Evolutionary conservation across 1,140 invertebrate genomes (phyloP), one percentile per base, ranked within the genome.

Genomic region (Drosophila jambulina): DNA sequence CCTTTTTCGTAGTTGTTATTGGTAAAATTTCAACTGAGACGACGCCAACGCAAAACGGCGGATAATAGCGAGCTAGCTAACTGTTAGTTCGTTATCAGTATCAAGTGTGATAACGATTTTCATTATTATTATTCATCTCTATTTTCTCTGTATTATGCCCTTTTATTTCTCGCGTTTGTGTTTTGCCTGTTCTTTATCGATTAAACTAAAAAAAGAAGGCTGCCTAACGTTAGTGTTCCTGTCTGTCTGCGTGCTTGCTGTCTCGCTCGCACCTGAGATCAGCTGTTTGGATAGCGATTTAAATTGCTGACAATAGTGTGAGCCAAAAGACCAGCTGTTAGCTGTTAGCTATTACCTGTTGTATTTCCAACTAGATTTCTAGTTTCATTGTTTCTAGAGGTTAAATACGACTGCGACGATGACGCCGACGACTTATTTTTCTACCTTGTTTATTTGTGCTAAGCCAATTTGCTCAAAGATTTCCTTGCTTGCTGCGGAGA

Each of bases 391-490:
- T 64, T 34, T 45, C 13, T 40, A 27, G 19, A 42, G 48, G 27
- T 67, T 63, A 40, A 51, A 58, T 29, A 38, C 21, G 29, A n/a
- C 29, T 13, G 12, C 17, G 38, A n/a, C 38, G 38, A n/a, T n/a
- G 42, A 45, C 10, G 42, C 21, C 19, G 13, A 53, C 36, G 38
- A 59, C 53, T 46, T 67, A 45, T 59, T 45, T 61, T 57, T 42
- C 61, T 48, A 81, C 54, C 43, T 78, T 84, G 74, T 72, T 77
- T 87, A 79, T 87, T 88, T 83, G 84, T 83, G 71, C 38, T 87
- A 83, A 88, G 84, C 80, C 80, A 87, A 87, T 87, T 87, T 88
- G 83, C 72, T 70, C 70, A 64, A 70, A 87, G 78, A 81, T 81
- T 85, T 72, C 34, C 45, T 56, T 72, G 40, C 42, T 71, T 59